These are phyloP conservation scores for Subanguina moxae DNA, from an alignment of 1,140 invertebrate genomes.

Conservation along the genomic window DNA sequence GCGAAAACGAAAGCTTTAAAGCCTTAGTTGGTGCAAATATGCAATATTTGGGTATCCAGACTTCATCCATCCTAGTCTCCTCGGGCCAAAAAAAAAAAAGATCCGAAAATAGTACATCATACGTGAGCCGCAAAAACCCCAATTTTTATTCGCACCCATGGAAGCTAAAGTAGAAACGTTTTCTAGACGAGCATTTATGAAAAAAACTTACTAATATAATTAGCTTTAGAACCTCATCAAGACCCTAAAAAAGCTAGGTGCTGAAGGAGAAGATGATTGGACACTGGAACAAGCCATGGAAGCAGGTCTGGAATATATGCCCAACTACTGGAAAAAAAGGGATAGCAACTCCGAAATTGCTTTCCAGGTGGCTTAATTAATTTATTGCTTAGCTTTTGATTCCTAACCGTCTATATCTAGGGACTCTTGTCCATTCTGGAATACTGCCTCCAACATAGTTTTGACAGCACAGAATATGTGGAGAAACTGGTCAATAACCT, in stretches of 20 bases:
- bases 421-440: slow-evolving; percentile 39
- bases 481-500: slow-evolving; percentile 46
- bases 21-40: too few species aligned
- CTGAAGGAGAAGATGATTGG: slow-evolving; percentile 22
- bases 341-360: slow-evolving; percentile 46
- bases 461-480: slow-evolving; percentile 45
- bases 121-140: not conserved
- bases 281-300: slow-evolving; percentile 32
- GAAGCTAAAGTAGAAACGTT: too few species aligned
- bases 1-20: too few species aligned
- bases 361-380: slow-evolving; percentile 27
- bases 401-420: slow-evolving; percentile 14
- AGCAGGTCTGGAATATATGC: slow-evolving; percentile 34
- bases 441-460: slow-evolving; percentile 46
- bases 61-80: too few species aligned
- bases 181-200: too few species aligned
- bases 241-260: slow-evolving; percentile 28
- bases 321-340: slow-evolving; percentile 40
- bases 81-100: too few species aligned
- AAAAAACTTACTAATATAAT: not conserved
- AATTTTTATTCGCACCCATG: too few species aligned
- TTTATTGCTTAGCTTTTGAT: not conserved
- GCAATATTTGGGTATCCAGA: too few species aligned
- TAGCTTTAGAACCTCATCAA: slow-evolving; percentile 39
- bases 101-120: too few species aligned